Conservation (phyloP, 1,140 invertebrate species). For the Asbolus verrucosus region DNA sequence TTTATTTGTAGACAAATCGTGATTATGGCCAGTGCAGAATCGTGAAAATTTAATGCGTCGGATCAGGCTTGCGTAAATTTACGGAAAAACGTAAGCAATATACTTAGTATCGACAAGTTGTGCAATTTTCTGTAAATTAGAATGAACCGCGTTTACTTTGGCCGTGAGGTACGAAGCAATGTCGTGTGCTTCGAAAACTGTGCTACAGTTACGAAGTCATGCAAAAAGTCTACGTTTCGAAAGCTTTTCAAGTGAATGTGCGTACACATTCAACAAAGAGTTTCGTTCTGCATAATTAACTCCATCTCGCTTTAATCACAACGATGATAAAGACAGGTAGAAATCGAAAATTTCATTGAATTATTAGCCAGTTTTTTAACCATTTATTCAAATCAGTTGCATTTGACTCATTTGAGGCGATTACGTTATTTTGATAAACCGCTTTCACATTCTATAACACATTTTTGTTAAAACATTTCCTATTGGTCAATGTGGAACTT, state of each 20-base stretch:
- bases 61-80: constrained; percentile 2
- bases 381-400: constrained; percentile 5
- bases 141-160: constrained; percentile 11
- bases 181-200: constrained; percentile 34
- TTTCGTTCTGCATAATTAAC: constrained; percentile 31
- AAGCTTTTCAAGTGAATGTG: constrained; percentile 35
- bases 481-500: neutral
- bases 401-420: too few species aligned
- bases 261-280: constrained; percentile 31
- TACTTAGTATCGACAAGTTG: constrained; percentile 15
- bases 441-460: constrained; percentile 2
- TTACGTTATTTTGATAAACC: neutral
- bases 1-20: too few species aligned
- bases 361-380: neutral
- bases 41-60: too few species aligned
- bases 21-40: too few species aligned
- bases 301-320: constrained; percentile 3
- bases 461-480: neutral
- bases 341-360: constrained; percentile 29
- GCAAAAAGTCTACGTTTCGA: constrained; percentile 19
- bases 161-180: constrained; percentile 34
- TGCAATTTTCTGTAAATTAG: constrained; percentile 32
- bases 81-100: too few species aligned
- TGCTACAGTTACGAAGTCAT: constrained; percentile 31
- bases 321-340: neutral